Evolutionary conservation across 2,888 invertebrate genomes (phyloP), one percentile per base, ranked within the genome.

Genomic region (Trichogramma evanescens): DNA sequence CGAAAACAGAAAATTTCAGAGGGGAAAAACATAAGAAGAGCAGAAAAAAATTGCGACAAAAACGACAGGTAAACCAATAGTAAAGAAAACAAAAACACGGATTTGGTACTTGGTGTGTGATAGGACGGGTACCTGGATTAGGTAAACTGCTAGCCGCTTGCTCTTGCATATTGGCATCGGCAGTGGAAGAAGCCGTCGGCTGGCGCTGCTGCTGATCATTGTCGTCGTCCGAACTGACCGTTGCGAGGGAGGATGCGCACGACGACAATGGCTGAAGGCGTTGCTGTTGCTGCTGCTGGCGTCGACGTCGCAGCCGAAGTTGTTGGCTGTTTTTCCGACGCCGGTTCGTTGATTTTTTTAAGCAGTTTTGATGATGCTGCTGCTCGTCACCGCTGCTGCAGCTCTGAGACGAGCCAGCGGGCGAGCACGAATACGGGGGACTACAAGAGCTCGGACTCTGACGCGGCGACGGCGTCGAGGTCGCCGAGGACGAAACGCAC

Each of bases 61-160:
- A 26, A 26, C 26, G 26, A 26, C 26, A 26, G 26, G 26, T 26
- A 26, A 26, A 26, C 26, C 26, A 26, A 26, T 26, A 26, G 26
- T 26, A 26, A 26, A 26, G 26, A 26, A 26, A 26, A 26, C 26
- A 26, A 26, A 26, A 26, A 26, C 26, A 26, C 26, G 26, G 26
- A 26, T 26, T 26, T 26, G 26, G 26, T 26, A 26, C 26, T 41
- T 58, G 62, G n/a, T 8, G 38, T 43, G 45, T 13, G 13, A 8
- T 44, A 54, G 64, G 64, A 64, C 64, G 64, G 64, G 71, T 77
- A 77, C 77, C 77, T 77, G 77, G 76, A 76, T 74, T 77, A 66
- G 75, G 74, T 74, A 77, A 72, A 67, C 69, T 72, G 73, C 76
- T 71, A 69, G 70, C 69, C 70, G 68, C 74, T 73, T 74, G 72